Evolutionary conservation across 1,140 invertebrate species (phyloP), one percentile per base, ranked within the genome.

Genomic region (Formica selysi): DNA sequence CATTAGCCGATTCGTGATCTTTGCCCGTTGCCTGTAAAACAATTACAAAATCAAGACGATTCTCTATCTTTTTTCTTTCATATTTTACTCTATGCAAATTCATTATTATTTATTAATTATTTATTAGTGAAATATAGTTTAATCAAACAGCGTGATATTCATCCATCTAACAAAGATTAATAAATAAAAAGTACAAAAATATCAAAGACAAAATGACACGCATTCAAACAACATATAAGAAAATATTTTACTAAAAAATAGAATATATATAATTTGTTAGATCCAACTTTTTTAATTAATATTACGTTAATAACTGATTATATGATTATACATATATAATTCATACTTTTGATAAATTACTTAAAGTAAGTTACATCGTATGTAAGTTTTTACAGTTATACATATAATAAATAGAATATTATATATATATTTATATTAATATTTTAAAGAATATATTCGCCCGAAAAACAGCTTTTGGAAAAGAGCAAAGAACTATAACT

Each of bases 1-100:
- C 91, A 93, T 93, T 93, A 92, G 89, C 67, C 85, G 87, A 88
- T 87, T 87, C 88, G 85, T 91, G 92, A 93, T 93, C 92, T 91
- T 90, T 92, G 86, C 87, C 81, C 85, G 88, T 90, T 65, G 80
- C 85, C 85, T 83, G 71, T 85, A 76, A 76, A 76, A 89, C 83
- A 89, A 83, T 85, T 87, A 89, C 67, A 86, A 89, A 89, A 89
- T 89, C 87, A 88, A 79, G 67, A 68, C 71, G 29, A 65, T 76
- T 86, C 22, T 68, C 61, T 41, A 38, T 68, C 61, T 36, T 44
- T 59, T 22, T 70, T 76, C 64, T 65, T 62, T 80, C 57, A 87
- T 76, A 87, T 89, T 86, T 85, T 85, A 90, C 78, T 61, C 26
- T 61, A 79, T 73, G 36, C 11, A 41, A 86, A 71, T 73, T 85